Evolutionary conservation across 2,113 vertebrate genomes (phyloP).

Genomic region (Micronycteris hirsuta): DNA sequence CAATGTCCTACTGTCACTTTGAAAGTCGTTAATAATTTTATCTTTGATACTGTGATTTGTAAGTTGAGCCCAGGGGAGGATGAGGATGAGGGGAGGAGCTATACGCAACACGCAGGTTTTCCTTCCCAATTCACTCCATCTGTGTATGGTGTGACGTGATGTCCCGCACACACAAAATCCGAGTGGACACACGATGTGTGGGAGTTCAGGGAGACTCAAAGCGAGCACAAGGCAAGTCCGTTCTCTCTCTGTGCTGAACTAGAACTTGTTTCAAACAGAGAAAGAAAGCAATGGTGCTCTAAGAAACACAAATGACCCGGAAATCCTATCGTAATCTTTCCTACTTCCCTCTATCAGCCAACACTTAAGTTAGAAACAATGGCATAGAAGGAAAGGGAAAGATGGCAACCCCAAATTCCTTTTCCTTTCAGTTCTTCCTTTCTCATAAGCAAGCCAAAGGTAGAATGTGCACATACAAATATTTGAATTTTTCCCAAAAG

Average conservation of each 20-base stretch:
- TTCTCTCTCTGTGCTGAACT: background rate
- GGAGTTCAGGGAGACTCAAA: background rate
- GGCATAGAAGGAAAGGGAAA: background rate
- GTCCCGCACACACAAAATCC: background rate
- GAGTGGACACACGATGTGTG: background rate
- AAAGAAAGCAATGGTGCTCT: background rate
- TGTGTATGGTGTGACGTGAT: rapidly evolving
- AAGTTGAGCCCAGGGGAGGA: background rate
- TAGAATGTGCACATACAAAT: background rate
- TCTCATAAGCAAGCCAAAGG: background rate
- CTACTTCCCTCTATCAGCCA: background rate
- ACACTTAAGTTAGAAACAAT: background rate
- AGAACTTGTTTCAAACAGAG: background rate
- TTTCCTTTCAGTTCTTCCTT: background rate
- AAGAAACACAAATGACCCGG: background rate
- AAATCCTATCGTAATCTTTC: background rate
- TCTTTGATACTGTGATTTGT: background rate
- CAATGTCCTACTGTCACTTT: background rate
- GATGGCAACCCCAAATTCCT: background rate
- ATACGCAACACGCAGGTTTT: too few relatives aligned
- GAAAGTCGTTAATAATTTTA: background rate
- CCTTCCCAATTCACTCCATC: background rate
- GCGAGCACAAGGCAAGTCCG: background rate
- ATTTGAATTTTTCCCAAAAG: background rate
- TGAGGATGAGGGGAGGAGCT: background rate